Conservation (phyloP, 2,888 invertebrate species). For the Ecliptopera silaceata region DNA sequence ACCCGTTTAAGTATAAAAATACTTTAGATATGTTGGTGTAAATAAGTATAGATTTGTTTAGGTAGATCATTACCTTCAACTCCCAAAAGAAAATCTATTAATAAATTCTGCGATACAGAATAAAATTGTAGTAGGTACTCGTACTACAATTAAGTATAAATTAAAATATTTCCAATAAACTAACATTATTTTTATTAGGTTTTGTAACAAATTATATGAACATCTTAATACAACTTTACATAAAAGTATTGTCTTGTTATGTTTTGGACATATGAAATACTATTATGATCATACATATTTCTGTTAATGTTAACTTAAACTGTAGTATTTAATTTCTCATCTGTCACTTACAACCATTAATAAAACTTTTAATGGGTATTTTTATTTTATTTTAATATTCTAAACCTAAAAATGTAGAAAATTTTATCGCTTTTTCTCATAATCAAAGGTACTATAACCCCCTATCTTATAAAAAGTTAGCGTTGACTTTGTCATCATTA, state of each 20-base stretch:
- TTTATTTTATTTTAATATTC: constrained; percentile 9
- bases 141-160: constrained; percentile 3
- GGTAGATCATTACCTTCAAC: background rate
- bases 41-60: background rate
- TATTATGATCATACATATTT: constrained; percentile 10
- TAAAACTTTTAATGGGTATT: constrained; percentile 14
- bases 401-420: constrained; percentile 5
- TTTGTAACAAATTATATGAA: constrained; percentile 32
- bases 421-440: constrained; percentile 9
- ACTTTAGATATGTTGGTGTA: background rate
- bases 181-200: constrained; percentile 32
- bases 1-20: background rate
- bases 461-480: no score
- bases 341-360: constrained; percentile 14
- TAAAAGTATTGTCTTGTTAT: constrained; percentile 14
- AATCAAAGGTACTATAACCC: constrained; percentile 2
- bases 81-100: background rate
- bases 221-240: constrained; percentile 1
- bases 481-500: no score
- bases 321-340: constrained; percentile 15
- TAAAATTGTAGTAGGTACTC: background rate
- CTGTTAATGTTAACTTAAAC: constrained; percentile 15
- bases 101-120: no score
- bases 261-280: constrained; percentile 12
- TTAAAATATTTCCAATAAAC: constrained; percentile 12